A percentile compares a stretch with the other conserved stretches of the same genome.
phyloP scores from a whole-genome alignment of 2,113 vertebrate genomes.

The Xiphorhynchus elegans region DNA sequence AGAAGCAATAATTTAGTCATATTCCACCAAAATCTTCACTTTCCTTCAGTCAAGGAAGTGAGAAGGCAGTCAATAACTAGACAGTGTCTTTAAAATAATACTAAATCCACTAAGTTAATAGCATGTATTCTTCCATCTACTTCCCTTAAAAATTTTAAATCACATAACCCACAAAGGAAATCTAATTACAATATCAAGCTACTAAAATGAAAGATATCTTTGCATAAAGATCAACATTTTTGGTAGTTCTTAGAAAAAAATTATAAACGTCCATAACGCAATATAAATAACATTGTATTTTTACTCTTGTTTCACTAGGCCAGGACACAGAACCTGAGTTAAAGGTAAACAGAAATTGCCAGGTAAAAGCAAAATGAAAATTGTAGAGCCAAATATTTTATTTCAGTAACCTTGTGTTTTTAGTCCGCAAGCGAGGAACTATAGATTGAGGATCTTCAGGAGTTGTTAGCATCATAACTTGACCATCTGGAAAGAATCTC shows the following conservation, averaged over 20 bases:
- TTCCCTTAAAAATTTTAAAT: background rate
- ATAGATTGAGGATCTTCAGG: constrained; percentile 90
- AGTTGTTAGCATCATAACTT: constrained; percentile 93
- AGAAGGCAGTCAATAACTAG: background rate
- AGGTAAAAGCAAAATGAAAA: background rate
- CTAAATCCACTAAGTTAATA: background rate
- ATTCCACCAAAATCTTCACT: background rate
- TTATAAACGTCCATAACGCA: background rate
- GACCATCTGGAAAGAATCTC: constrained; percentile 94
- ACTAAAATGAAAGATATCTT: background rate
- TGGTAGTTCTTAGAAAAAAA: background rate
- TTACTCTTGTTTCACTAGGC: background rate
- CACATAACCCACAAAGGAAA: background rate
- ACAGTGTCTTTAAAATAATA: background rate
- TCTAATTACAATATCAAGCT: background rate
- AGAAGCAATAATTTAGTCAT: background rate
- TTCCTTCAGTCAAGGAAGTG: background rate
- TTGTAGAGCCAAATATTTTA: background rate
- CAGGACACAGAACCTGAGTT: background rate
- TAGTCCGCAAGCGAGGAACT: constrained; percentile 88
- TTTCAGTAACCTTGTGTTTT: constrained; percentile 83
- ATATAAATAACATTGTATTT: background rate
- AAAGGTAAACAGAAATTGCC: background rate
- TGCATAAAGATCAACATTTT: background rate
- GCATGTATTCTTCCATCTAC: background rate